These are phyloP conservation scores for Lepidochrysops patricia DNA, from an alignment of 2,888 invertebrate genomes.

Conservation along the genomic window DNA sequence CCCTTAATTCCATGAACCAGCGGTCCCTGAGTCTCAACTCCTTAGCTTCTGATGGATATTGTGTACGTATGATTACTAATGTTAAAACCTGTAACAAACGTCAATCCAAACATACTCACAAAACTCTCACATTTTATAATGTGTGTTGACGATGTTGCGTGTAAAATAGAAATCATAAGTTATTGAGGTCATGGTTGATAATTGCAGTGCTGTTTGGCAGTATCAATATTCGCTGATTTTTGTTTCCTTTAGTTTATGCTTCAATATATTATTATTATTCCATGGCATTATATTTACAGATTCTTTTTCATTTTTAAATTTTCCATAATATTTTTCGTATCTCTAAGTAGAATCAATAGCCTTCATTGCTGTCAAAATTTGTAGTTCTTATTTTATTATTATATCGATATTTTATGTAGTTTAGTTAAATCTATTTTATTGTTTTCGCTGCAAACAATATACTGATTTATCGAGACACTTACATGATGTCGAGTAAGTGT, in stretches of 20 bases:
- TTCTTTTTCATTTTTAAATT: too few relatives aligned
- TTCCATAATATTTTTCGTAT: too few relatives aligned
- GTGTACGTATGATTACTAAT: constrained; percentile 75
- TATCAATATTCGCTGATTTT: background rate
- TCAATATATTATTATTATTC: background rate
- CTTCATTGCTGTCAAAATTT: too few relatives aligned
- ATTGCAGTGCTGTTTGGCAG: background rate
- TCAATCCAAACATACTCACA: too few relatives aligned
- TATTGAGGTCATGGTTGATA: background rate
- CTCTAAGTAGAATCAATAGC: too few relatives aligned
- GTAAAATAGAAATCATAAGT: background rate
- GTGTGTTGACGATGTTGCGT: background rate
- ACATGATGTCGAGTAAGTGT: background rate
- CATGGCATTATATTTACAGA: background rate
- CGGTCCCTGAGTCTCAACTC: constrained; percentile 80
- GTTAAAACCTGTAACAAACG: too few relatives aligned
- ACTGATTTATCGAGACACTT: background rate
- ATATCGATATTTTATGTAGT: background rate
- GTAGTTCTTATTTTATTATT: background rate
- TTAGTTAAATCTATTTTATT: background rate
- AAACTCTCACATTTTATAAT: too few relatives aligned
- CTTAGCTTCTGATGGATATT: constrained; percentile 87
- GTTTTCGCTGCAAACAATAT: background rate
- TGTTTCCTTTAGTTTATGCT: background rate
- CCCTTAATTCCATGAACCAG: constrained; percentile 48